A percentile compares a stretch with the other conserved stretches of the same genome.
phyloP scores from a whole-genome alignment of 2,888 invertebrate genomes.

The Lasioglossum leucozonium region DNA sequence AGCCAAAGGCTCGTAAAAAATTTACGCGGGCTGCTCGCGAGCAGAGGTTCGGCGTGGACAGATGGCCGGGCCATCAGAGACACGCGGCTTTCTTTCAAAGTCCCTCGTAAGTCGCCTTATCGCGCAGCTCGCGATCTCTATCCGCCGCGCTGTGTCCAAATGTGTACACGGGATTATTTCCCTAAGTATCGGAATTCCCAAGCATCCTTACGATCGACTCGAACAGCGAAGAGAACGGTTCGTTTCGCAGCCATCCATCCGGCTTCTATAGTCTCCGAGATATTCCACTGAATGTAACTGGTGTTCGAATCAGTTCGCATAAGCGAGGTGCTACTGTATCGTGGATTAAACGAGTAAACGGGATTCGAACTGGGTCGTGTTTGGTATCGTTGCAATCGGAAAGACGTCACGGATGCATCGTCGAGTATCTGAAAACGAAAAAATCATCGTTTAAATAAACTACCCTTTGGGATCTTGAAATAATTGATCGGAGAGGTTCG shows the following conservation, averaged over 20 bases:
- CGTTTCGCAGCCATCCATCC: background rate
- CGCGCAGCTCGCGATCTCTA: background rate
- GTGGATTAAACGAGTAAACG: background rate
- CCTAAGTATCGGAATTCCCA: background rate
- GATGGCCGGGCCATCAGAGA: slow-evolving; percentile 31
- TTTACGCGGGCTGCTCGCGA: slow-evolving; percentile 19
- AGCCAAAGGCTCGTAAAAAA: slow-evolving; percentile 18
- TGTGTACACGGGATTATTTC: background rate
- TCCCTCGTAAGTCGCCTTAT: slow-evolving; percentile 17
- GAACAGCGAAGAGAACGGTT: background rate
- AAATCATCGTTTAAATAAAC: background rate
- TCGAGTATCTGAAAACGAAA: background rate
- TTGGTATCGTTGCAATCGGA: background rate
- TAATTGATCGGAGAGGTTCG: background rate
- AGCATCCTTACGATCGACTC: background rate
- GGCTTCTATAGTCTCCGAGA: background rate
- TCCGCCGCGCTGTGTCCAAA: background rate
- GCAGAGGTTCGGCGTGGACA: slow-evolving; percentile 22
- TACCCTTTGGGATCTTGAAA: background rate
- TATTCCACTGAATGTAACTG: background rate
- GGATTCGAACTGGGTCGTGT: background rate
- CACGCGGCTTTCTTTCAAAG: slow-evolving; percentile 31
- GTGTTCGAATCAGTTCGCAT: background rate
- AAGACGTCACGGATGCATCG: background rate
- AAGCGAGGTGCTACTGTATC: background rate